Base-by-base conservation (phyloP, 2,888 invertebrate genomes). In the Cataglyphis albicans region DNA sequence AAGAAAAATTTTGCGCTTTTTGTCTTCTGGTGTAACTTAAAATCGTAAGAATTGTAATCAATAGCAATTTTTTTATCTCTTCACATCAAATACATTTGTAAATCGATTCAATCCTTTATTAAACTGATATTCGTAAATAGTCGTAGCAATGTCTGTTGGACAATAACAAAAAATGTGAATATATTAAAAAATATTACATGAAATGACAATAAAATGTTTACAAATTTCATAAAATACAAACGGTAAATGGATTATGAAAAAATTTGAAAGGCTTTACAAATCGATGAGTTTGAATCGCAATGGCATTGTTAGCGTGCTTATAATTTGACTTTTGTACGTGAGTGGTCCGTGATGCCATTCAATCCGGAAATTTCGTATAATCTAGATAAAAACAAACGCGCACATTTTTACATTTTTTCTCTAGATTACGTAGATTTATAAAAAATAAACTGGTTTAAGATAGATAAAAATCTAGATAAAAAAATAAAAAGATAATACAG, bases 241-340 rank as follows among this genome's bases (percentile, higher is more conserved):
- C 18, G 0, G 18, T 48, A 6, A 44, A 48, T 48, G 6, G 48
- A 48, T 18, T 6, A 18, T 7, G 18, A 48, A 18, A n/a, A 67
- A 2, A 12, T 48, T 32, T 3, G 3, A 29, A 5, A 72, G 18
- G 5, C 5, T 74, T 6, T 83, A 82, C 4, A 85, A 44, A 55
- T 85, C 84, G 25, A 82, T 76, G 2, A 85, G 12, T 35, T 85
- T 84, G 9, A 85, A 59, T 48, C 12, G 96, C 82, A 97, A 94
- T 48, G 97, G 97, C 90, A 97, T 96, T 91, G 96, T 96, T 18
- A 97, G 97, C 83, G 97, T 96, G 91, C 97, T 97, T 64, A 97
- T 97, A 78, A 97, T 97, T 85, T 96, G 97, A 76, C 97, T 97
- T 93, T 96, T 96, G 93, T 97, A 97, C n/a, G 96, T 96, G 87